Evolutionary conservation across 2,888 invertebrate species (phyloP).

Genomic region (Catocala sponsa): DNA sequence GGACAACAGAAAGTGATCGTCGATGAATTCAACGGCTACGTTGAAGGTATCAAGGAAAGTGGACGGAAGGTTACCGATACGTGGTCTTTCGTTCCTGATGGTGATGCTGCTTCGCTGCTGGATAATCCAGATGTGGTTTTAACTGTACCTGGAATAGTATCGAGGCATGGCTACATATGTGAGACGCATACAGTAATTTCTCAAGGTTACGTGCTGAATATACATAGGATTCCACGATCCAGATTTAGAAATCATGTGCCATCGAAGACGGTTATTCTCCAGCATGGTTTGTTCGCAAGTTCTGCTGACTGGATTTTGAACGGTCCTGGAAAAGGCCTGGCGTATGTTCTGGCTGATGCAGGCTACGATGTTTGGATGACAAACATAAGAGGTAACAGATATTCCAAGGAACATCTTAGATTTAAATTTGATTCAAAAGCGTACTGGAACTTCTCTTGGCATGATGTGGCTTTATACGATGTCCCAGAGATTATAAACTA

Average conservation of each 20-base stretch:
- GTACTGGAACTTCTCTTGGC: conserved; percentile 94
- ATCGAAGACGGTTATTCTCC: conserved; percentile 88
- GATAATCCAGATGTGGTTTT: conserved; percentile 71
- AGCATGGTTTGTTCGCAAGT: conserved; percentile 94
- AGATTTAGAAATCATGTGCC: conserved; percentile 66
- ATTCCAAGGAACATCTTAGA: conserved; percentile 90
- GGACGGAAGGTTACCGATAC: conserved; percentile 64
- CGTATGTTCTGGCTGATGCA: conserved; percentile 90
- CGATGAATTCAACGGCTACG: conserved; percentile 65
- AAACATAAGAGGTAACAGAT: conserved; percentile 94
- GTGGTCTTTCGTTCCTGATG: conserved; percentile 62
- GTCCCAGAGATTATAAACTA: conserved; percentile 95
- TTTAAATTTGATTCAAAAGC: conserved; percentile 86
- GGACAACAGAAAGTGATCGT: conserved; percentile 66
- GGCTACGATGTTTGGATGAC: conserved; percentile 95
- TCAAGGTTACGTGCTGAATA: conserved; percentile 93
- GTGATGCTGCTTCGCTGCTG: conserved; percentile 54
- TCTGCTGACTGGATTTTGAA: conserved; percentile 94
- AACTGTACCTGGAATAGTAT: conserved; percentile 74
- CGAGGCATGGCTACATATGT: conserved; percentile 89
- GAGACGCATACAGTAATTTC: conserved; percentile 92
- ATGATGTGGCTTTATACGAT: conserved; percentile 96
- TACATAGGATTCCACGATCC: conserved; percentile 93
- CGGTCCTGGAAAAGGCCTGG: conserved; percentile 90
- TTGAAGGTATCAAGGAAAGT: conserved; percentile 64